Percentiles rank a stretch among this genome's conserved stretches.
These are phyloP conservation scores for Neodiprion fabricii DNA, from an alignment of 1,140 invertebrate species.

Conservation along the genomic window DNA sequence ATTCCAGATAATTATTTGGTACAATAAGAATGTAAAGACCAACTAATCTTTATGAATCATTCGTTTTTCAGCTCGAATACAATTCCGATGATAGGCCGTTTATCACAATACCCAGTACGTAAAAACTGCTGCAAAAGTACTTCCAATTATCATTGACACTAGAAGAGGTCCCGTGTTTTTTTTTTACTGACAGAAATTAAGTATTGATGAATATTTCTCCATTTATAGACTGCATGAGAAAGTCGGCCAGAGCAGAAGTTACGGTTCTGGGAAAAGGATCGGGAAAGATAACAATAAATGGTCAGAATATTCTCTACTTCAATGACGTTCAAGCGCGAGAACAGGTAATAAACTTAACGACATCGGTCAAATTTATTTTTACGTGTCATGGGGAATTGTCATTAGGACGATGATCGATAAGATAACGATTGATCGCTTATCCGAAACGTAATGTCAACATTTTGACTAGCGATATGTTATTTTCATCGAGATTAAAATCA, in stretches of 20 bases:
- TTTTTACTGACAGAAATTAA: neutral
- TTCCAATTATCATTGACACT: too few species aligned
- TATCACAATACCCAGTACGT: conserved; percentile 32
- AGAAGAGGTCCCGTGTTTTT: neutral
- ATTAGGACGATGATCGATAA: too few species aligned
- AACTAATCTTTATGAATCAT: conserved; percentile 27
- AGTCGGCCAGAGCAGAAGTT: conserved; percentile 72
- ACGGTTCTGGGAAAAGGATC: conserved; percentile 77
- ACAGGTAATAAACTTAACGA: conserved; percentile 65
- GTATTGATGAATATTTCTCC: conserved; percentile 14
- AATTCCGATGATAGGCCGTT: conserved; percentile 35
- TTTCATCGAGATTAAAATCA: too few species aligned
- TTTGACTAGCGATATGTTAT: too few species aligned
- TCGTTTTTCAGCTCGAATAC: conserved; percentile 36
- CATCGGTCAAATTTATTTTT: neutral
- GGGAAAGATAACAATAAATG: conserved; percentile 85
- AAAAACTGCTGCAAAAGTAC: neutral
- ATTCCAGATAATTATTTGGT: conserved; percentile 24
- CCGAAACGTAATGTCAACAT: too few species aligned
- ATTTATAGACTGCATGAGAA: conserved; percentile 73
- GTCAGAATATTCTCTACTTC: conserved; percentile 79
- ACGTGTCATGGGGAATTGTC: neutral
- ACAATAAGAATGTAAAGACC: conserved; percentile 13
- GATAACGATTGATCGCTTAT: too few species aligned
- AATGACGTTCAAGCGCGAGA: conserved; percentile 71